Evolutionary conservation across 2,888 invertebrate species (phyloP).

Genomic region (Pseudolycoriella hygida): DNA sequence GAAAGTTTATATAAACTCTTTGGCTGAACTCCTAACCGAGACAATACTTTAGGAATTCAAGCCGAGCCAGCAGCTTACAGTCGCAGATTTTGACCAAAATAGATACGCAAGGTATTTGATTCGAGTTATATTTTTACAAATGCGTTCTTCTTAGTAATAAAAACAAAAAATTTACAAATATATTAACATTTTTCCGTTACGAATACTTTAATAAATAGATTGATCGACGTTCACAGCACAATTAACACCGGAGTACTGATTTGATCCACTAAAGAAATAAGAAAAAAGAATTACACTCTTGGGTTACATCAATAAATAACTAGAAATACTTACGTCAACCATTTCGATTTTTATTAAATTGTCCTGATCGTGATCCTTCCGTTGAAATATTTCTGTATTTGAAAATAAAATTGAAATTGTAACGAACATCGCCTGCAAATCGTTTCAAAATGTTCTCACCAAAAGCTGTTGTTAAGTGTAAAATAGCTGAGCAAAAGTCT

Average conservation of each 20-base stretch:
- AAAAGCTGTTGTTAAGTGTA: conserved; percentile 77
- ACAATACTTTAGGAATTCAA: too few species aligned
- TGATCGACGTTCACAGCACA: too few species aligned
- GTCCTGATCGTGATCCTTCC: conserved; percentile 62
- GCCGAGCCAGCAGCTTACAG: too few species aligned
- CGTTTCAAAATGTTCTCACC: conserved; percentile 33
- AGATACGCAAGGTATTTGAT: too few species aligned
- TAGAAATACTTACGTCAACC: conserved; percentile 43
- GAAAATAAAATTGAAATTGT: conserved; percentile 5
- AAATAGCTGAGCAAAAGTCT: conserved; percentile 78
- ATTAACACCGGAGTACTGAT: conserved; percentile 21
- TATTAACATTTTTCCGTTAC: too few species aligned
- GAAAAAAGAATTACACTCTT: conserved; percentile 2
- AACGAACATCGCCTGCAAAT: not conserved
- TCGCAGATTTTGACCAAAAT: too few species aligned
- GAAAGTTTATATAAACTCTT: too few species aligned
- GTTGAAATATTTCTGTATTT: conserved; percentile 48
- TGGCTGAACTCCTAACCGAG: too few species aligned
- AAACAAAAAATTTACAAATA: too few species aligned
- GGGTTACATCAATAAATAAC: conserved; percentile 3
- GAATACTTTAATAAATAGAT: too few species aligned
- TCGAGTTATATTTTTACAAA: too few species aligned
- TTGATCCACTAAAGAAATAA: conserved; percentile 9
- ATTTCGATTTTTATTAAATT: conserved; percentile 66
- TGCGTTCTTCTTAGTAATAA: too few species aligned